Percentiles rank a stretch among this genome's conserved stretches.
Evolutionary conservation across 2,797 vertebrate genomes (phyloP).

Genomic region (Microctenopoma steveboyesi): DNA sequence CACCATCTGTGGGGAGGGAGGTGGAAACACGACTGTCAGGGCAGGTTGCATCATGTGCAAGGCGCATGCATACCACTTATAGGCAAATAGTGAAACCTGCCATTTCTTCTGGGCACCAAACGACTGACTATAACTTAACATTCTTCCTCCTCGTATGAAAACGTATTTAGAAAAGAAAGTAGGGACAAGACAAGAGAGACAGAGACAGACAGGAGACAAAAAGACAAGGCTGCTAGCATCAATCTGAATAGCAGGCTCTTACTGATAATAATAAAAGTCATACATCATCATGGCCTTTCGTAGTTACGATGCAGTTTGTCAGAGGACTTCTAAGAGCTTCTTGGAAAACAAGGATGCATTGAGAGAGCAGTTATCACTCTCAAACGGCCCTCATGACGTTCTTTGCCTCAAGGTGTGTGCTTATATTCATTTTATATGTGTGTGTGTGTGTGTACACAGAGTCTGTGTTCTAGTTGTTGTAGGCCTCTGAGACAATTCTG

Average conservation of each 20-base stretch:
- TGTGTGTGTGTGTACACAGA: not conserved
- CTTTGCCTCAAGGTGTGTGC: conserved; percentile 15
- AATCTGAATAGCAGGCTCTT: not conserved
- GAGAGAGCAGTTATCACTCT: conserved; percentile 7
- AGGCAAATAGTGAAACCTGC: too few species aligned
- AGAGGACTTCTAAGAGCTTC: conserved; percentile 21
- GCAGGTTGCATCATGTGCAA: too few species aligned
- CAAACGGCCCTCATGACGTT: not conserved
- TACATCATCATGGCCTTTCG: not conserved
- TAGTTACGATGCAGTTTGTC: conserved; percentile 69
- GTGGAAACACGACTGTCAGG: too few species aligned
- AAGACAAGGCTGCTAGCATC: not conserved
- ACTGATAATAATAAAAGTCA: not conserved
- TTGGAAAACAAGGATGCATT: conserved; percentile 12
- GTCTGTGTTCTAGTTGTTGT: conserved; percentile 26
- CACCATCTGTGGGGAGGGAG: too few species aligned
- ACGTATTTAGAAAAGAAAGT: too few species aligned
- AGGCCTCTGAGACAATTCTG: conserved; percentile 55
- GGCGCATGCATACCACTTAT: too few species aligned
- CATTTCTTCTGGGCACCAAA: too few species aligned
- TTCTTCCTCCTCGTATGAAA: too few species aligned
- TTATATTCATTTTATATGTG: conserved; percentile 9
- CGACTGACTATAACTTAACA: too few species aligned
- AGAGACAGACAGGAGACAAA: not conserved
- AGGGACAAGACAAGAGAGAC: not conserved